Conservation (phyloP, 1,140 invertebrate species). For the Orussus abietinus region DNA sequence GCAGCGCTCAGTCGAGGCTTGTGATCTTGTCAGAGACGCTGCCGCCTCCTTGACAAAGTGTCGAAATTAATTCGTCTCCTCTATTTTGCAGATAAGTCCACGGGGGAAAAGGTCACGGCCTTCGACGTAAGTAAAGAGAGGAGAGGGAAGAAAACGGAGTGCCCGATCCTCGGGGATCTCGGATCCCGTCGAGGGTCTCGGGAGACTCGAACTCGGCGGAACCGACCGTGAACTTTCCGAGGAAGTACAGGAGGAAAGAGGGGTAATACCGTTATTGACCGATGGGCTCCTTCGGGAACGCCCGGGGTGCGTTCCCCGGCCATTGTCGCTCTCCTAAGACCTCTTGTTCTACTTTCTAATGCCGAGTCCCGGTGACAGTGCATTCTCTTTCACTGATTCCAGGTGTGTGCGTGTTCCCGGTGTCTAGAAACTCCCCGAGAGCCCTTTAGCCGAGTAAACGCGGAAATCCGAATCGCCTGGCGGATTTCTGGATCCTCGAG, state of each 20-base stretch:
- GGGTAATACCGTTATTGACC: neutral
- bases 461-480: no score
- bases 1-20: no score
- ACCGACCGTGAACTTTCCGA: no score
- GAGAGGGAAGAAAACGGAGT: neutral
- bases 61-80: no score
- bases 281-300: neutral
- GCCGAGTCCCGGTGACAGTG: neutral
- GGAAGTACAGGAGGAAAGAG: neutral
- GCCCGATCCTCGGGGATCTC: neutral
- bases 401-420: no score
- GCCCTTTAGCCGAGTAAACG: no score
- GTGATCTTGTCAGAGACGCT: no score
- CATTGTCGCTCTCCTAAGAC: constrained; percentile 18
- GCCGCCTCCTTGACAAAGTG: no score
- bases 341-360: constrained; percentile 17
- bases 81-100: constrained; percentile 47
- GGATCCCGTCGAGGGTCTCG: no score
- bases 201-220: no score
- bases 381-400: neutral
- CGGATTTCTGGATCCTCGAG: no score
- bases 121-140: constrained; percentile 41
- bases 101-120: constrained; percentile 40
- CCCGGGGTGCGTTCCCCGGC: constrained; percentile 13
- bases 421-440: no score